Evolutionary conservation across 2,113 vertebrate species (phyloP).

Genomic region (Brachionichthys hirsutus): DNA sequence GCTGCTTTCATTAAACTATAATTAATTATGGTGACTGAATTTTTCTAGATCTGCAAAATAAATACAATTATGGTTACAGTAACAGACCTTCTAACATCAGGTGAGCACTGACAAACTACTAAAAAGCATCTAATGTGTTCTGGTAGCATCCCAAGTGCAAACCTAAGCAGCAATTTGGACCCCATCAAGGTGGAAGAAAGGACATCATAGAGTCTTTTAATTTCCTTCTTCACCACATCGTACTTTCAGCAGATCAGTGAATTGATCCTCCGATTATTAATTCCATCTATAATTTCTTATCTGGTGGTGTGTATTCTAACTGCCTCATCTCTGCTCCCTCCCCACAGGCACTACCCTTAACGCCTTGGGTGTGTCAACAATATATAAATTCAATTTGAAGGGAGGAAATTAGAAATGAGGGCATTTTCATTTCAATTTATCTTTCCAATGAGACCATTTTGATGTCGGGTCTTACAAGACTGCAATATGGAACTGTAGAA

Average conservation of each 20-base stretch:
- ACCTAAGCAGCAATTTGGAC: conserved; percentile 46
- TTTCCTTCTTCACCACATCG: conserved; percentile 63
- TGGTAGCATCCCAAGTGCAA: conserved; percentile 41
- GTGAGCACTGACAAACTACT: too few species aligned
- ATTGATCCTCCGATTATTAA: conserved; percentile 63
- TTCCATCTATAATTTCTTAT: conserved; percentile 75
- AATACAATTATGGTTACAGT: too few species aligned
- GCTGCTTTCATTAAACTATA: too few species aligned
- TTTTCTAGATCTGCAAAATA: too few species aligned
- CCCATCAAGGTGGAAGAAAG: conserved; percentile 61
- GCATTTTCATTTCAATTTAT: conserved; percentile 67
- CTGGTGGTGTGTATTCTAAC: conserved; percentile 37
- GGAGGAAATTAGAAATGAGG: conserved; percentile 64
- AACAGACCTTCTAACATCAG: too few species aligned
- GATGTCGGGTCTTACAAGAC: conserved; percentile 17
- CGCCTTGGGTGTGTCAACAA: conserved; percentile 55
- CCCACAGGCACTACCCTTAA: conserved; percentile 42
- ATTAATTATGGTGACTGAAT: too few species aligned
- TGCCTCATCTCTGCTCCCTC: conserved; percentile 37
- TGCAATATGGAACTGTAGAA: conserved; percentile 27
- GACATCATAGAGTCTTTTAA: conserved; percentile 66
- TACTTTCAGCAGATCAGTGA: conserved; percentile 56
- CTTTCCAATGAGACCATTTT: conserved; percentile 49
- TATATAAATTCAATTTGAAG: conserved; percentile 70
- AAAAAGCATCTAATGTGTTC: too few species aligned